phyloP scores from a whole-genome alignment of 2,888 invertebrate species.

The Dicranocentrus wangi region DNA sequence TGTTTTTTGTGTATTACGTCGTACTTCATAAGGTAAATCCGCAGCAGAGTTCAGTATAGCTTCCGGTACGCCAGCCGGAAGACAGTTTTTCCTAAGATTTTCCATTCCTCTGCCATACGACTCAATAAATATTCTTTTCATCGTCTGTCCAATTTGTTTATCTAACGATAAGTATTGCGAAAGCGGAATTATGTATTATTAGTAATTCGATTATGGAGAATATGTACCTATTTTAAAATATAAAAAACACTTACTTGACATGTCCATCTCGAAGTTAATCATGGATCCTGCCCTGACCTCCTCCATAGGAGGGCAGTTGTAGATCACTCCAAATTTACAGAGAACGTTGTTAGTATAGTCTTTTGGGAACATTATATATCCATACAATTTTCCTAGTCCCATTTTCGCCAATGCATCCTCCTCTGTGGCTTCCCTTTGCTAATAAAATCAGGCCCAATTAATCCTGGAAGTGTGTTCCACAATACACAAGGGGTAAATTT shows the following conservation, averaged over 20 bases:
- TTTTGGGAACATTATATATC: slow-evolving; percentile 88
- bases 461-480: too few relatives aligned
- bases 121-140: slow-evolving; percentile 88
- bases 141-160: slow-evolving; percentile 92
- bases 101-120: slow-evolving; percentile 90
- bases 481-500: too few relatives aligned
- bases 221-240: not conserved
- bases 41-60: not conserved
- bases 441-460: not conserved
- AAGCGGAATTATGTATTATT: slow-evolving; percentile 70
- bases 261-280: slow-evolving; percentile 91
- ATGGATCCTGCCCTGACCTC: slow-evolving; percentile 90
- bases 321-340: slow-evolving; percentile 85
- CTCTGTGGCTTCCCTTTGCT: slow-evolving; percentile 54
- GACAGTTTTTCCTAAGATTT: slow-evolving; percentile 81
- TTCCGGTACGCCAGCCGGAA: too few relatives aligned
- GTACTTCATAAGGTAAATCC: slow-evolving; percentile 46
- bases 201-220: not conserved
- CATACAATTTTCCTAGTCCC: slow-evolving; percentile 86
- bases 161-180: slow-evolving; percentile 77
- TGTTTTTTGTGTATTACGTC: too few relatives aligned
- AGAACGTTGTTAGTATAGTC: slow-evolving; percentile 91
- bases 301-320: slow-evolving; percentile 82
- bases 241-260: slow-evolving; percentile 82
- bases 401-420: slow-evolving; percentile 83